These are phyloP conservation scores for Brachyhypopomus gauderio DNA, from an alignment of 2,113 vertebrate genomes.

Conservation along the genomic window DNA sequence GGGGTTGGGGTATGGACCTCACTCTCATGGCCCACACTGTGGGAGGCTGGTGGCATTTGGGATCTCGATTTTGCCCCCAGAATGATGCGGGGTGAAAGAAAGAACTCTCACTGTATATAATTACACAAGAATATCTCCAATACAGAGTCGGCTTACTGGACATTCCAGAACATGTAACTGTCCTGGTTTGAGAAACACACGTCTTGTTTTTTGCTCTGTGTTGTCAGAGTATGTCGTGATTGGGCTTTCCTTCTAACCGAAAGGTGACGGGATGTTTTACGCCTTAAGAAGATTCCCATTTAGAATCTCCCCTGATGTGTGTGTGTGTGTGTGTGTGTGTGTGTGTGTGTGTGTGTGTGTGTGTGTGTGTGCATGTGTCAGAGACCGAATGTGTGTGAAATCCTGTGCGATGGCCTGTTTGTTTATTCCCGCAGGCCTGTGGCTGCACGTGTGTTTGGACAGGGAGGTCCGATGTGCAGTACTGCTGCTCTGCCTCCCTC, in stretches of 20 bases:
- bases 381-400: neutral
- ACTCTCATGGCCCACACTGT: neutral
- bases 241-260: neutral
- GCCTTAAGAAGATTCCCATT: neutral
- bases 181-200: conserved; percentile 23
- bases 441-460: neutral
- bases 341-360: neutral
- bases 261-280: neutral
- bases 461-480: neutral
- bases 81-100: conserved; percentile 26
- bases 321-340: neutral
- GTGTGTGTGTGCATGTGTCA: neutral
- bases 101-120: conserved; percentile 44
- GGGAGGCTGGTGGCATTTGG: conserved; percentile 9
- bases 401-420: neutral
- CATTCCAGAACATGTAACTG: conserved; percentile 14
- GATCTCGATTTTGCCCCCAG: conserved; percentile 21
- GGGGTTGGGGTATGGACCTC: neutral
- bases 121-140: conserved; percentile 34
- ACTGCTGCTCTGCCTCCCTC: conserved; percentile 29
- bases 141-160: conserved; percentile 32
- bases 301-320: too few relatives aligned
- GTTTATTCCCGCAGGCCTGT: neutral
- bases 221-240: neutral
- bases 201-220: neutral